Evolutionary conservation across 2,113 vertebrate genomes (phyloP).

Genomic region (Thermophis baileyi): DNA sequence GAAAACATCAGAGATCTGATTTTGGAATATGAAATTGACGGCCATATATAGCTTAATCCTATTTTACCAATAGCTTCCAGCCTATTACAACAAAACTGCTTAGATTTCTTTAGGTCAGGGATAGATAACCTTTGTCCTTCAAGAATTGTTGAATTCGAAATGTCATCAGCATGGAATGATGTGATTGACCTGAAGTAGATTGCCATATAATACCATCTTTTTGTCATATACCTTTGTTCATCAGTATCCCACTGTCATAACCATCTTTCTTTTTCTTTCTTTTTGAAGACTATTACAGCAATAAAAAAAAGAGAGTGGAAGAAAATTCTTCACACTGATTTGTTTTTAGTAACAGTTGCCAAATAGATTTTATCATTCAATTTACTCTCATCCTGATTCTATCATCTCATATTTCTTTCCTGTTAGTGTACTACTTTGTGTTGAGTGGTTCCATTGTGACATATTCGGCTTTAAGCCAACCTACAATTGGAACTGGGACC

Average conservation of each 20-base stretch:
- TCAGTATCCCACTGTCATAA: not conserved
- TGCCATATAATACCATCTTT: not conserved
- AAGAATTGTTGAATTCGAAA: not conserved
- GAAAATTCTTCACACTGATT: not conserved
- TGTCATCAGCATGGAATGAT: not conserved
- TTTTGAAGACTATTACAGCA: not conserved
- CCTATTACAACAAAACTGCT: not conserved
- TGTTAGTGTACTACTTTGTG: not conserved
- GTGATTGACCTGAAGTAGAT: not conserved
- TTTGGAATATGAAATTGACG: not conserved
- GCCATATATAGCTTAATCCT: not conserved
- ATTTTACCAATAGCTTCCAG: not conserved
- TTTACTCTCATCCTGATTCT: conserved; percentile 1
- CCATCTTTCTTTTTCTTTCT: not conserved
- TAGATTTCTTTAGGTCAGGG: not conserved
- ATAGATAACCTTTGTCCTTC: not conserved
- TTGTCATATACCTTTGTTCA: not conserved
- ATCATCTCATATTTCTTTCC: not conserved
- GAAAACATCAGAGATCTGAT: not conserved
- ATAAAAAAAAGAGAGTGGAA: not conserved
- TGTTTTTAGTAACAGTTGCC: not conserved
- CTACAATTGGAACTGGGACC: not conserved
- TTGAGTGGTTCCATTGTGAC: not conserved
- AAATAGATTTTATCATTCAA: conserved; percentile 23
- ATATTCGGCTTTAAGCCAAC: not conserved